phyloP scores from a whole-genome alignment of 2,888 invertebrate species.

The Ophion slaviceki region DNA sequence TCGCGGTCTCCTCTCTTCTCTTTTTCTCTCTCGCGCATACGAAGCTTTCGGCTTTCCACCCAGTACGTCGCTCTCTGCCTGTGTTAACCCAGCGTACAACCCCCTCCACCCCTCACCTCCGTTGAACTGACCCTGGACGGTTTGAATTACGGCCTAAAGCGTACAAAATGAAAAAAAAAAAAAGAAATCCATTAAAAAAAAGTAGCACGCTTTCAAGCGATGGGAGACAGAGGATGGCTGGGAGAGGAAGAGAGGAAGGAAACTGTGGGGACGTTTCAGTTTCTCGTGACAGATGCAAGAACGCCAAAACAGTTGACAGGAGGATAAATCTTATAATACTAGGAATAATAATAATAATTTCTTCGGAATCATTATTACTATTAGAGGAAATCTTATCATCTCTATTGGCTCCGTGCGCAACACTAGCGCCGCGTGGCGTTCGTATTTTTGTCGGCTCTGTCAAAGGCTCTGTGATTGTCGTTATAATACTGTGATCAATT shows the following conservation, averaged over 20 bases:
- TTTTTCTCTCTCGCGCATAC: background rate
- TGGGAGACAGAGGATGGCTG: conserved; percentile 62
- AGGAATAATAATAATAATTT: too few relatives aligned
- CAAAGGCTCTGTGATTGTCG: too few relatives aligned
- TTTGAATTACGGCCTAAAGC: conserved; percentile 78
- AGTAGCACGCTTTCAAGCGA: conserved; percentile 33
- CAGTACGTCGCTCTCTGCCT: conserved; percentile 42
- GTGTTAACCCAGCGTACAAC: conserved; percentile 30
- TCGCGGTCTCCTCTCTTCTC: conserved; percentile 67
- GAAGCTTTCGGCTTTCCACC: conserved; percentile 46
- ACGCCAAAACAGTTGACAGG: too few relatives aligned
- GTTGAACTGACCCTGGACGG: conserved; percentile 78
- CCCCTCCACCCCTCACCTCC: conserved; percentile 27
- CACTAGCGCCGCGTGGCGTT: too few relatives aligned
- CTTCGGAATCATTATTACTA: too few relatives aligned
- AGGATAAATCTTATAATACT: too few relatives aligned
- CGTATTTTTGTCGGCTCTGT: too few relatives aligned
- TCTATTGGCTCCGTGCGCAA: too few relatives aligned
- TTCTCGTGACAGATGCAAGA: too few relatives aligned
- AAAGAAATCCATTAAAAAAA: conserved; percentile 46
- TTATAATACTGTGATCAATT: too few relatives aligned
- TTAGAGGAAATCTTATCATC: too few relatives aligned
- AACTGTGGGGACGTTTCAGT: background rate
- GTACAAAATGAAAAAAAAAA: conserved; percentile 66
- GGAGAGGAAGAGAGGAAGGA: conserved; percentile 12